Evolutionary conservation across 2,113 vertebrate genomes (phyloP), one percentile per base, ranked within the genome.

Genomic region (Gnathonemus echidnorhynchus): DNA sequence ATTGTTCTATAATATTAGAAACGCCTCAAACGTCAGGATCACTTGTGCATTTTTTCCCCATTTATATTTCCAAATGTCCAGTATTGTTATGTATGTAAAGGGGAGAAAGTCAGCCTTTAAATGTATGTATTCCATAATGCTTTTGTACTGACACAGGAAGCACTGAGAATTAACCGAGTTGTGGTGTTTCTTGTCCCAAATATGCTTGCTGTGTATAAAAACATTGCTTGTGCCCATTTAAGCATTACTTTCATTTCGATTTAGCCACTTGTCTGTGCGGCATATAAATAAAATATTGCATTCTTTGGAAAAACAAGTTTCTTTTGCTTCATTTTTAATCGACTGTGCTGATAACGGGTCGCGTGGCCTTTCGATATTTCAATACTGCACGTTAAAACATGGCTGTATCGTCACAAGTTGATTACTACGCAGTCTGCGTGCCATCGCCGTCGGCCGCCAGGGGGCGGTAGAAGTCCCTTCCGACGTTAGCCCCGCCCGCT

Each of bases 171-270:
- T 90, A 93, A 91, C 91, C 92, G 89, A 90, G 92, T 90, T 91
- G 35, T 92, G 91, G 91, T 90, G 45, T 86, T 48, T 6, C 19
- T 13, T 27, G 50, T 77, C n/a, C 66, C 48, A 52, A 52, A 66
- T 74, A 70, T 91, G 92, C 90, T 92, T 52, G 91, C 88, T 93
- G 70, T 74, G 53, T 92, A 49, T 89, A 62, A 89, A 50, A 52
- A 90, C 48, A 89, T 21, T 90, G 62, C 91, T 90, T 27, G 27
- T 89, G 53, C 88, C 19, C 2, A 93, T 94, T 95, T 95, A 92
- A 95, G 96, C 96, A 96, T 96, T 97, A 95, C 96, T 94, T 93
- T 92, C n/a, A 94, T 93, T 94, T 91, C 92, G 90, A 88, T 91
- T 70, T 95, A 93, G 31, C 6, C 90, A 88, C 88, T 91, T 90